Conservation (phyloP, 2,113 vertebrate species). For the Xiphophorus maculatus region DNA sequence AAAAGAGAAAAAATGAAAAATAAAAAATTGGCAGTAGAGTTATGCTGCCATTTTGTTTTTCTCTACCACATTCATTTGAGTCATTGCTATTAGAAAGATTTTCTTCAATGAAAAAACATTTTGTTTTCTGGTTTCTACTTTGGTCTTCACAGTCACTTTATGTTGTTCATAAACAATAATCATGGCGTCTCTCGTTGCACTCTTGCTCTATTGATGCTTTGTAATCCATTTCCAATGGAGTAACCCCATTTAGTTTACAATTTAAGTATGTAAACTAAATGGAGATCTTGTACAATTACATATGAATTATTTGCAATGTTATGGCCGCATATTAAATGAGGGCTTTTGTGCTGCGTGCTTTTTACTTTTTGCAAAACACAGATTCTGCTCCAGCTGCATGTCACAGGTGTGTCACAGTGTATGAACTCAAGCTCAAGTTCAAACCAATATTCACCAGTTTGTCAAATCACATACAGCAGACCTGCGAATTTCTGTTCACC, state of each 20-base stretch:
- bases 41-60: too few relatives aligned
- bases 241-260: too few relatives aligned
- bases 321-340: background rate
- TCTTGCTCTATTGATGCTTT: too few relatives aligned
- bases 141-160: too few relatives aligned
- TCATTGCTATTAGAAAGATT: too few relatives aligned
- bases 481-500: conserved; percentile 7
- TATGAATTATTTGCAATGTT: background rate
- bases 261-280: too few relatives aligned
- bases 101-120: too few relatives aligned
- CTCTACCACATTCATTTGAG: too few relatives aligned
- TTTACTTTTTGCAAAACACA: background rate
- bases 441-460: background rate
- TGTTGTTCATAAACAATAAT: too few relatives aligned
- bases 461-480: conserved; percentile 15
- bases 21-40: background rate
- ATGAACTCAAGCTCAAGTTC: background rate
- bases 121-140: too few relatives aligned
- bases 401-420: background rate
- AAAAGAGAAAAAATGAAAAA: background rate
- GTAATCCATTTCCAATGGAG: too few relatives aligned
- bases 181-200: too few relatives aligned
- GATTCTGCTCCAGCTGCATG: background rate
- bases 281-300: background rate
- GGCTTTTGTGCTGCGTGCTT: background rate